Evolutionary conservation across 1,140 invertebrate genomes (phyloP).

Genomic region (Ceratosolen fusciceps): DNA sequence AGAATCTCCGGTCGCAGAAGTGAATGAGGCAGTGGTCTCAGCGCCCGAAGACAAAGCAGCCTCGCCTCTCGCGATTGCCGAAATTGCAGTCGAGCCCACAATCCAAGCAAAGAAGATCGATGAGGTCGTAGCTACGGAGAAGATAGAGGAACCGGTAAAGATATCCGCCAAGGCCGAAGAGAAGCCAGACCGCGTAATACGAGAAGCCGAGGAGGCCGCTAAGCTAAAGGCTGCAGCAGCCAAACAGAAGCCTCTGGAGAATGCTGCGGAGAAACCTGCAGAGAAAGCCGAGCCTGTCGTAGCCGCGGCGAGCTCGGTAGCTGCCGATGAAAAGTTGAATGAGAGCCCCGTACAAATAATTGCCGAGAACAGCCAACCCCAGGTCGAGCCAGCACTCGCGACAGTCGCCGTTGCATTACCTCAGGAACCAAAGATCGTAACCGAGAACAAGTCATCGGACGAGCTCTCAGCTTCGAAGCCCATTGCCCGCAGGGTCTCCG

Average conservation of each 20-base stretch:
- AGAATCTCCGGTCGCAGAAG: slow-evolving; percentile 5
- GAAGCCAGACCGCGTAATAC: slow-evolving; percentile 63
- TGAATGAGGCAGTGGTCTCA: slow-evolving; percentile 25
- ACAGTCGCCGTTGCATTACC: slow-evolving; percentile 20
- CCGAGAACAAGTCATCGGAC: background rate
- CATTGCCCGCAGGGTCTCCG: background rate
- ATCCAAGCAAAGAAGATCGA: slow-evolving; percentile 40
- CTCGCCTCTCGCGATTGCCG: slow-evolving; percentile 30
- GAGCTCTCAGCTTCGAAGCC: background rate
- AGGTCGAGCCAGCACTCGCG: slow-evolving; percentile 44
- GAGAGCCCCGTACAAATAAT: slow-evolving; percentile 26
- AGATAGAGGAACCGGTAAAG: slow-evolving; percentile 35
- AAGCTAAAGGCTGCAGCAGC: slow-evolving; percentile 48
- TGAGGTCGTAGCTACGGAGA: slow-evolving; percentile 11
- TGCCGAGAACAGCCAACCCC: slow-evolving; percentile 39
- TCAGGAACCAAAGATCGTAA: background rate
- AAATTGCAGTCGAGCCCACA: slow-evolving; percentile 12
- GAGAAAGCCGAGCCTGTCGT: slow-evolving; percentile 27
- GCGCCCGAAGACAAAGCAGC: slow-evolving; percentile 38
- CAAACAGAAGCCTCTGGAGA: slow-evolving; percentile 25
- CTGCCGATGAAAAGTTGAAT: slow-evolving; percentile 38
- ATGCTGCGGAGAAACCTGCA: background rate
- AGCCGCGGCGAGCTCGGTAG: slow-evolving; percentile 16
- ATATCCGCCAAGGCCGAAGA: slow-evolving; percentile 53
- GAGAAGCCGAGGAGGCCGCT: slow-evolving; percentile 61